These are phyloP conservation scores for Stictonetta naevosa DNA, from an alignment of 2,113 vertebrate genomes.

Conservation along the genomic window DNA sequence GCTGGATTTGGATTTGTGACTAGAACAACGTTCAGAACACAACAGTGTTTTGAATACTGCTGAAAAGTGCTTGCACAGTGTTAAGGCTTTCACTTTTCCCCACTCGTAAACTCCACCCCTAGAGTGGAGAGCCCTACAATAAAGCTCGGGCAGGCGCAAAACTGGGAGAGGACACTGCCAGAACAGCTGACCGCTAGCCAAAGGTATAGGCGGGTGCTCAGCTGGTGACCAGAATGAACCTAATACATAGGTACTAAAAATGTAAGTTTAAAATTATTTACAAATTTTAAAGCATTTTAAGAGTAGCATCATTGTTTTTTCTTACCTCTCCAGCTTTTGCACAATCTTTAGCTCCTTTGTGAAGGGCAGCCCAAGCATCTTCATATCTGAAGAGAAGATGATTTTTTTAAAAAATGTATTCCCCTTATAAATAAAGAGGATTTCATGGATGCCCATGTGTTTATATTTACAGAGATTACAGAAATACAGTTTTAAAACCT, in stretches of 20 bases:
- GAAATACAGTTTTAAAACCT: neutral
- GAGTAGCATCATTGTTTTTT: neutral
- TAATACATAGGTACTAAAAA: neutral
- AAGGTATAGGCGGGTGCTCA: neutral
- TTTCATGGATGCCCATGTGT: neutral
- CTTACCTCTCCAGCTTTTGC: conserved; percentile 85
- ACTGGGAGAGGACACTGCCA: neutral
- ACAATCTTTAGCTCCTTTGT: conserved; percentile 86
- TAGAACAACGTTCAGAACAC: neutral
- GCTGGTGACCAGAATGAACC: neutral
- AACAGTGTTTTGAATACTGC: accelerated
- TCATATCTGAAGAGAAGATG: conserved; percentile 81
- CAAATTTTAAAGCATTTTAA: neutral
- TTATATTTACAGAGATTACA: neutral
- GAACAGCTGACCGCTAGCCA: neutral
- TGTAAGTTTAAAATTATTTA: neutral
- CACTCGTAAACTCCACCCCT: accelerated
- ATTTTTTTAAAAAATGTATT: neutral
- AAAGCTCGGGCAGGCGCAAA: neutral
- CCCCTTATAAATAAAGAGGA: neutral
- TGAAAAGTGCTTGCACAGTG: neutral
- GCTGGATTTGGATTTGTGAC: neutral
- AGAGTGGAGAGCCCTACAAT: neutral
- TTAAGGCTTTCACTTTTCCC: neutral
- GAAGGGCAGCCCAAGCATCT: conserved; percentile 87